A percentile compares a stretch with the other conserved stretches of the same genome.
Conservation (phyloP, 2,797 vertebrate species). For the Pipistrellus pygmaeus region DNA sequence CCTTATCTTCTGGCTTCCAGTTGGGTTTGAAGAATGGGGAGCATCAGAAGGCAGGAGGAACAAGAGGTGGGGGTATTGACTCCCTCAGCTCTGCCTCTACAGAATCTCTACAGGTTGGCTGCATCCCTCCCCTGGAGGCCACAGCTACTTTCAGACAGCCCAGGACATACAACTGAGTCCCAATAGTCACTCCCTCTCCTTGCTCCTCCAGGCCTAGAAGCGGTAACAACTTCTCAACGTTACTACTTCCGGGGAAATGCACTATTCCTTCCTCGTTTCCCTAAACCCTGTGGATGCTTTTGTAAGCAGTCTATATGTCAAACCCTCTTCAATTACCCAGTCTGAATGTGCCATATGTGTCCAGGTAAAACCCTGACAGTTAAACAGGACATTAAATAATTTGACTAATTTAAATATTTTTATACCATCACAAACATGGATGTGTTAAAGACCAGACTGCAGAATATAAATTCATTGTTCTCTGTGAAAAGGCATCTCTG, state of each 20-base stretch:
- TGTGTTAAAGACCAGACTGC: conserved; percentile 48
- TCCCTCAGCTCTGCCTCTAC: conserved; percentile 17
- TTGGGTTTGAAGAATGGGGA: conserved; percentile 14
- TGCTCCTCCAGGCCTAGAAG: background rate
- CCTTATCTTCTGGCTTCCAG: conserved; percentile 43
- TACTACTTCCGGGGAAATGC: background rate
- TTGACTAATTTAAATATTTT: conserved; percentile 53
- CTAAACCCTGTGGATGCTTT: conserved; percentile 20
- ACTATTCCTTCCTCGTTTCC: conserved; percentile 38
- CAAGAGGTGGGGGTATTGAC: background rate
- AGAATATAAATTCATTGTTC: conserved; percentile 59
- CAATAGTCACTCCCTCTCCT: background rate
- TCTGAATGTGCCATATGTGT: conserved; percentile 43
- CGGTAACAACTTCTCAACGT: background rate
- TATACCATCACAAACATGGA: conserved; percentile 30
- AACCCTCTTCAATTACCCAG: conserved; percentile 24
- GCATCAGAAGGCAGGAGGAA: background rate
- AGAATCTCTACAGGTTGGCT: background rate
- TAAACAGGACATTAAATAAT: conserved; percentile 58
- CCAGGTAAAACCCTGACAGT: background rate
- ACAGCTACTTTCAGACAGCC: background rate
- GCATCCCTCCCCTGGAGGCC: background rate
- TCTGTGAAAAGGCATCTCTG: conserved; percentile 53
- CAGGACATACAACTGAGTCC: background rate
- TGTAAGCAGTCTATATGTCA: conserved; percentile 34